Conservation (phyloP, 2,888 invertebrate genomes). For the Kryphioiulus occultus region DNA sequence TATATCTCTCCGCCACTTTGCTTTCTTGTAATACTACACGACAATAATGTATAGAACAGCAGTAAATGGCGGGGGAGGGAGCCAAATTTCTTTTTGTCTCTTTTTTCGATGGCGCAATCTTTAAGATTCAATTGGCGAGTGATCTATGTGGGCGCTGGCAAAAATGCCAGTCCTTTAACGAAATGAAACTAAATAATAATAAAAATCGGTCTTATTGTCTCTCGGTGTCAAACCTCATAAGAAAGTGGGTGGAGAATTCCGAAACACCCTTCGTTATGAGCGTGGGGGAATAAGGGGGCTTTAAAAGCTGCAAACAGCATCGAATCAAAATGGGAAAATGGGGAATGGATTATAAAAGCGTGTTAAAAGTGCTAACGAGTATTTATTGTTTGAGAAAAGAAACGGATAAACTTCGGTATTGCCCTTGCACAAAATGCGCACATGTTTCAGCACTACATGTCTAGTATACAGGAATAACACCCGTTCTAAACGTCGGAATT, state of each 20-base stretch:
- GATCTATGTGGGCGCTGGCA: constrained; percentile 25
- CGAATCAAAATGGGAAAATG: not conserved
- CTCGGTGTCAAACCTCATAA: constrained; percentile 7
- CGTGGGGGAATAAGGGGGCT: not conserved
- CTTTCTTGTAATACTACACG: constrained; percentile 27
- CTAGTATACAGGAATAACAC: too few relatives aligned
- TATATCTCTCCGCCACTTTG: not conserved
- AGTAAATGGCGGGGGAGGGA: constrained; percentile 24
- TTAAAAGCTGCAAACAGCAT: not conserved
- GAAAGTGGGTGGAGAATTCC: not conserved
- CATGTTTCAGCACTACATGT: too few relatives aligned
- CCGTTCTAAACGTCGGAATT: too few relatives aligned
- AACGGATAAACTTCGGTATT: too few relatives aligned
- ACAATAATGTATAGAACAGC: not conserved
- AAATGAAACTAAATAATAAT: constrained; percentile 35
- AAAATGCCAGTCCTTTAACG: constrained; percentile 5
- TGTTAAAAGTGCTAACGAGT: too few relatives aligned
- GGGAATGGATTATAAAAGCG: too few relatives aligned
- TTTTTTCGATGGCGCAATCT: not conserved
- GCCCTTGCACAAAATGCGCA: too few relatives aligned
- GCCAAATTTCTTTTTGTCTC: constrained; percentile 24
- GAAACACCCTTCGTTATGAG: not conserved
- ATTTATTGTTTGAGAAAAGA: too few relatives aligned
- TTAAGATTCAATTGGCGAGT: constrained; percentile 35
- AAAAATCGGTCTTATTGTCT: constrained; percentile 27